These are phyloP conservation scores for Heteropelma amictum DNA, from an alignment of 2,888 invertebrate genomes.

Conservation along the genomic window DNA sequence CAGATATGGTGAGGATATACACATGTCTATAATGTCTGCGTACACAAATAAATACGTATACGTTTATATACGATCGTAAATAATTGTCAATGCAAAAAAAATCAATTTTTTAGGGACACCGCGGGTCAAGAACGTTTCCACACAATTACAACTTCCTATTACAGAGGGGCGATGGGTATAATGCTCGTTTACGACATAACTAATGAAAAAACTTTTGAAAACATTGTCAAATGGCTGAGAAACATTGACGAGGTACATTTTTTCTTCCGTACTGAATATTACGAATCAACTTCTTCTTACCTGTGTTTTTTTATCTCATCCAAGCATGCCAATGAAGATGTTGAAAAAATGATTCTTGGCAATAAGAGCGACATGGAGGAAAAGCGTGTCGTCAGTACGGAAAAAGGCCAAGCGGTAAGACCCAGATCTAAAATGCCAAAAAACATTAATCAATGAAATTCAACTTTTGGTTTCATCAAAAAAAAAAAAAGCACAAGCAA, in stretches of 20 bases:
- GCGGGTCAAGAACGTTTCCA: slow-evolving; percentile 99
- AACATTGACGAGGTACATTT: slow-evolving; percentile 95
- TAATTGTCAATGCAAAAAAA: neutral
- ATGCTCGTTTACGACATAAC: slow-evolving; percentile 99
- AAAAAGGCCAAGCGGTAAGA: slow-evolving; percentile 94
- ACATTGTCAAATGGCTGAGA: slow-evolving; percentile 98
- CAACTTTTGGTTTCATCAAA: neutral
- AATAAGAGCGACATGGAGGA: slow-evolving; percentile 99
- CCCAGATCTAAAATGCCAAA: neutral
- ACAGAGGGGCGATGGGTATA: slow-evolving; percentile 99
- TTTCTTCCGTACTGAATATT: neutral
- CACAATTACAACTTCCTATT: slow-evolving; percentile 98
- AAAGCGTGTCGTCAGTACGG: slow-evolving; percentile 94
- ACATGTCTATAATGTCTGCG: too few relatives aligned
- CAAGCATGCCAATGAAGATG: slow-evolving; percentile 99
- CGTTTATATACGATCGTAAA: neutral
- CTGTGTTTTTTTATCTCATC: slow-evolving; percentile 23
- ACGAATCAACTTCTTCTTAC: neutral
- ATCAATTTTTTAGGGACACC: slow-evolving; percentile 82
- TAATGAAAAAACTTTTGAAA: slow-evolving; percentile 98
- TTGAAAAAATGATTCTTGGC: slow-evolving; percentile 98
- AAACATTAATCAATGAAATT: neutral
- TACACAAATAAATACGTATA: too few relatives aligned
- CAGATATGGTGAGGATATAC: slow-evolving; percentile 99
- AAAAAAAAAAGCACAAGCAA: neutral